phyloP scores from a whole-genome alignment of 2,113 vertebrate species.

The Sclerurus mexicanus region DNA sequence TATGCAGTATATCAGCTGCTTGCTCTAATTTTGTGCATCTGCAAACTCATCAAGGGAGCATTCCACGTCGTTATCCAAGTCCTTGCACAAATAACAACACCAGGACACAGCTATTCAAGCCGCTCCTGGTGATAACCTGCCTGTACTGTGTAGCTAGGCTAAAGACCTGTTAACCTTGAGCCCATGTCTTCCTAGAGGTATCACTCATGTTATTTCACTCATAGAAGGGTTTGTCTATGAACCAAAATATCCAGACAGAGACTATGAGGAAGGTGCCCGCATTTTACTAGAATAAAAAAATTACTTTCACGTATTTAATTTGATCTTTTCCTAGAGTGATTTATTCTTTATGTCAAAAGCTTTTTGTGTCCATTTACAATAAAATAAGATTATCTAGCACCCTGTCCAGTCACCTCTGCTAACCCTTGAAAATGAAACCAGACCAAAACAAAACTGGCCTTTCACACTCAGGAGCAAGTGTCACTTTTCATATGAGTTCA shows the following conservation, averaged over 20 bases:
- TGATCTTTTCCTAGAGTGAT: neutral
- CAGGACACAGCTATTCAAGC: neutral
- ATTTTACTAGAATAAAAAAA: neutral
- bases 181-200: neutral
- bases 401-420: neutral
- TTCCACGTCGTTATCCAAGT: neutral
- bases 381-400: neutral
- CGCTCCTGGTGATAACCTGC: neutral
- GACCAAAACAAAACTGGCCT: neutral
- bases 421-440: neutral
- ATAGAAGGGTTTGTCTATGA: neutral
- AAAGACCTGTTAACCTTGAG: neutral
- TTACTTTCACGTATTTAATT: neutral
- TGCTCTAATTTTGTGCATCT: neutral
- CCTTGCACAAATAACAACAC: neutral
- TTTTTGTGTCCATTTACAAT: neutral
- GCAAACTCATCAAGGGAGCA: neutral
- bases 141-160: neutral
- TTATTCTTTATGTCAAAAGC: neutral
- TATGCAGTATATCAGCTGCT: neutral
- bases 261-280: neutral
- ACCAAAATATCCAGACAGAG: neutral
- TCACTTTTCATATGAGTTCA: neutral
- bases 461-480: neutral
- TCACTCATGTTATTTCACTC: neutral